Conservation (phyloP, 2,888 invertebrate species). For the Notodonta dromedarius region DNA sequence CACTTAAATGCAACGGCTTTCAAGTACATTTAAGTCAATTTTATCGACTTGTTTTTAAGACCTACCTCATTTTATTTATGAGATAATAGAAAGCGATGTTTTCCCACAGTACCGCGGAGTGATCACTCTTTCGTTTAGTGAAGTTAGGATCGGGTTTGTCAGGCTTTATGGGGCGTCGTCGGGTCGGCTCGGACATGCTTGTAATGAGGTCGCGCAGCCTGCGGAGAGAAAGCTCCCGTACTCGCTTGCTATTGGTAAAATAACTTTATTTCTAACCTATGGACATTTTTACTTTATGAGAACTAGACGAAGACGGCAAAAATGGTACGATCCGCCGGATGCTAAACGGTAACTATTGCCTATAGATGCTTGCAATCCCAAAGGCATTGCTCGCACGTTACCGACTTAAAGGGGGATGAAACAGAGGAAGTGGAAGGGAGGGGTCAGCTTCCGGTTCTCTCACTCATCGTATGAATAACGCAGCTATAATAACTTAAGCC, state of each 20-base stretch:
- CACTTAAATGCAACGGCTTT: too few relatives aligned
- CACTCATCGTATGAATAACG: too few relatives aligned
- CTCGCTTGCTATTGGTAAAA: not conserved
- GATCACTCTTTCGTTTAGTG: not conserved
- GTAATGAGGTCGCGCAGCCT: slow-evolving; percentile 1
- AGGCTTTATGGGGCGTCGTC: not conserved
- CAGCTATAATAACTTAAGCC: too few relatives aligned
- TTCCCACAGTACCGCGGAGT: not conserved
- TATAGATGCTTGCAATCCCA: too few relatives aligned
- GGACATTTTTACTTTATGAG: too few relatives aligned
- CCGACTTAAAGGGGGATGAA: too few relatives aligned
- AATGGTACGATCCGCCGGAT: too few relatives aligned
- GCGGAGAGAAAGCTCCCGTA: slow-evolving; percentile 3
- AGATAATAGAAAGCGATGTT: slow-evolving; percentile 1
- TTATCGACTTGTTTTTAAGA: not conserved
- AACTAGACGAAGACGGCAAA: too few relatives aligned
- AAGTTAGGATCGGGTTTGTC: slow-evolving; percentile 5
- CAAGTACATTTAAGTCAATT: not conserved
- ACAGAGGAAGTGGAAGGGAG: too few relatives aligned
- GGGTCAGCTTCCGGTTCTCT: too few relatives aligned
- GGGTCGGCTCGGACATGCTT: not conserved
- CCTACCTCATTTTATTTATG: not conserved
- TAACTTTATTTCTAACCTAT: not conserved
- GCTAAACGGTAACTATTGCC: too few relatives aligned
- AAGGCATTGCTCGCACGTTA: too few relatives aligned